A percentile compares a stretch with the other conserved stretches of the same genome.
Conservation (phyloP, 2,797 vertebrate genomes). For the Scolopax bukidnonensis region DNA sequence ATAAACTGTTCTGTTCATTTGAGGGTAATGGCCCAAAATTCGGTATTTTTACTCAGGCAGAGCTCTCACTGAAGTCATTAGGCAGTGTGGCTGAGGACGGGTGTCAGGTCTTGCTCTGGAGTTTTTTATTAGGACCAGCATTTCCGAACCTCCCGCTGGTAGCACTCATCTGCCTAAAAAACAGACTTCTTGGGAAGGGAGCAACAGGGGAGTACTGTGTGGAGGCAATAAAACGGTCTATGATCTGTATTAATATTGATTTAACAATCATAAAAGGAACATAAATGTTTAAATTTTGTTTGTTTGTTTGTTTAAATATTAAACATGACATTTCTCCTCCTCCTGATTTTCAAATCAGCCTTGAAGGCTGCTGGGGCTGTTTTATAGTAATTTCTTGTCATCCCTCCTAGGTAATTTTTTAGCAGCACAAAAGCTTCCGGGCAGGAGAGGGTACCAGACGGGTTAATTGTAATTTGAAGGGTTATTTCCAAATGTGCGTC, state of each 20-base stretch:
- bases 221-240: conserved; percentile 53
- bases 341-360: conserved; percentile 52
- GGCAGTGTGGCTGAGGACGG: conserved; percentile 5
- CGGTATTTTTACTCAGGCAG: conserved; percentile 15
- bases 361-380: neutral
- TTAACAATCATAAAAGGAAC: conserved; percentile 63
- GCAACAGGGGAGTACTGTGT: neutral
- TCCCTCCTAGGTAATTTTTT: conserved; percentile 5
- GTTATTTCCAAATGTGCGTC: conserved; percentile 22
- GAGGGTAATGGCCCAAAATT: conserved; percentile 50
- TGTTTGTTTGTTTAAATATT: conserved; percentile 51
- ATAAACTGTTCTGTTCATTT: conserved; percentile 52
- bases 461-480: neutral
- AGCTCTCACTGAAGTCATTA: neutral
- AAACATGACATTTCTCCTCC: conserved; percentile 57
- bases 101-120: neutral
- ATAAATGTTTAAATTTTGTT: conserved; percentile 56
- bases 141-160: neutral
- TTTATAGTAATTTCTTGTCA: conserved; percentile 47
- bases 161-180: neutral
- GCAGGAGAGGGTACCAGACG: conserved; percentile 22
- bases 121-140: neutral
- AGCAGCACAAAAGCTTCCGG: conserved; percentile 36
- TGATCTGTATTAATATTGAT: conserved; percentile 45
- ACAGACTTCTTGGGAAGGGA: neutral